Conservation (phyloP, 2,888 invertebrate genomes). For the Pristionchus exspectatus region DNA sequence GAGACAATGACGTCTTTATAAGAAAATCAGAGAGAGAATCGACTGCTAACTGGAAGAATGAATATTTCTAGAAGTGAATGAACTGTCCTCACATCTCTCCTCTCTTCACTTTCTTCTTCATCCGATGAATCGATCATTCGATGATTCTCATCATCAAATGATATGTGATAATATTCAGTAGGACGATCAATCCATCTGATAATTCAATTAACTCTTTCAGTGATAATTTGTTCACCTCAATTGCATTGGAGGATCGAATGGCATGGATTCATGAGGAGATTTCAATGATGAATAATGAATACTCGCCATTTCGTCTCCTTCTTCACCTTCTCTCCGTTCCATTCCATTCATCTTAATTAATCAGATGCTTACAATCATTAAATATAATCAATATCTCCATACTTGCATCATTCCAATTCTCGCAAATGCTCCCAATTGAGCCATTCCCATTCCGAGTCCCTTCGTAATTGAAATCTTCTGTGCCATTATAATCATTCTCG, state of each 20-base stretch:
- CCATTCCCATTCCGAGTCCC: slow-evolving; percentile 72
- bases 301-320: slow-evolving; percentile 13
- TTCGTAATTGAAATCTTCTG: slow-evolving; percentile 73
- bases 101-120: slow-evolving; percentile 17
- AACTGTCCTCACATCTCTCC: background rate
- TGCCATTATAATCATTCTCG: slow-evolving; percentile 67
- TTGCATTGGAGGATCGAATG: slow-evolving; percentile 51
- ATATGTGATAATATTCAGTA: slow-evolving; percentile 34
- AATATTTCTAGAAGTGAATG: background rate
- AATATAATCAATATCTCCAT: background rate
- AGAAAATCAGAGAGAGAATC: slow-evolving; percentile 52
- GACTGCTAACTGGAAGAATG: background rate
- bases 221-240: background rate
- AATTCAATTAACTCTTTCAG: background rate
- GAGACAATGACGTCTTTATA: slow-evolving; percentile 49
- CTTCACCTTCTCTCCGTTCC: background rate
- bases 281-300: slow-evolving; percentile 14
- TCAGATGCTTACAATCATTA: background rate
- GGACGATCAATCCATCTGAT: slow-evolving; percentile 50
- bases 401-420: slow-evolving; percentile 70
- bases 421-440: slow-evolving; percentile 71
- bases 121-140: slow-evolving; percentile 34
- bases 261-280: background rate
- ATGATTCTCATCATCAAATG: slow-evolving; percentile 34
- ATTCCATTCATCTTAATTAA: slow-evolving; percentile 35